Percentiles rank a stretch among this genome's conserved stretches.
Conservation (phyloP, 1,140 invertebrate species). For the Lasioglossum albipes region DNA sequence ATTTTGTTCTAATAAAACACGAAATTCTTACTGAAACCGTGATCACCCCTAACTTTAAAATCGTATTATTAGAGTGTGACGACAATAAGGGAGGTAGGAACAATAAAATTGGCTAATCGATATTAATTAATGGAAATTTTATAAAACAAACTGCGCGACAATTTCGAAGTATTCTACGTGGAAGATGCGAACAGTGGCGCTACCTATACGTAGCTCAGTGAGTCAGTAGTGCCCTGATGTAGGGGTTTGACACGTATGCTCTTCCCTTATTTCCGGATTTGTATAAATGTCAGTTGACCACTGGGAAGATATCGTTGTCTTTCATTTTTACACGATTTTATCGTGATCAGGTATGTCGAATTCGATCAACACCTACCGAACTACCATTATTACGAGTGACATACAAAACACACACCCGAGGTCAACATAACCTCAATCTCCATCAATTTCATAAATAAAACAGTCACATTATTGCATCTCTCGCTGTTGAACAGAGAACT, state of each 20-base stretch:
- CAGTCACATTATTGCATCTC: too few relatives aligned
- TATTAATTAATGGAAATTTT: background rate
- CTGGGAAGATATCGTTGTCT: constrained; percentile 21
- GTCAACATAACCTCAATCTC: constrained; percentile 37
- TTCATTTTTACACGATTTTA: constrained; percentile 10
- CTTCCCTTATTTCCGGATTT: constrained; percentile 37
- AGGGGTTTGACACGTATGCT: constrained; percentile 65
- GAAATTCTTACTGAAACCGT: background rate
- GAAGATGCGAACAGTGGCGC: constrained; percentile 8
- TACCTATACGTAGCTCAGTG: background rate
- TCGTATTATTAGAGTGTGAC: background rate
- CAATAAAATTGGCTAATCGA: background rate
- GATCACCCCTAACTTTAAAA: background rate
- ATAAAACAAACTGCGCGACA: background rate
- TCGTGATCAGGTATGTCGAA: constrained; percentile 40
- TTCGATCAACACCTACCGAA: background rate
- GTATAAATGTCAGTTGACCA: constrained; percentile 58
- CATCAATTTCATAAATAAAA: background rate
- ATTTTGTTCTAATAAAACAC: background rate
- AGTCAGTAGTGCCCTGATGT: background rate
- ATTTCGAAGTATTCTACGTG: constrained; percentile 8
- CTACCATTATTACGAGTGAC: background rate
- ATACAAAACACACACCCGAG: background rate
- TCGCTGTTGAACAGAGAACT: background rate
- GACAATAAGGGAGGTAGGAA: too few relatives aligned